Percentiles rank a stretch among this genome's conserved stretches.
These are phyloP conservation scores for Oscheius sp. DNA, from an alignment of 1,140 invertebrate species.

Conservation along the genomic window DNA sequence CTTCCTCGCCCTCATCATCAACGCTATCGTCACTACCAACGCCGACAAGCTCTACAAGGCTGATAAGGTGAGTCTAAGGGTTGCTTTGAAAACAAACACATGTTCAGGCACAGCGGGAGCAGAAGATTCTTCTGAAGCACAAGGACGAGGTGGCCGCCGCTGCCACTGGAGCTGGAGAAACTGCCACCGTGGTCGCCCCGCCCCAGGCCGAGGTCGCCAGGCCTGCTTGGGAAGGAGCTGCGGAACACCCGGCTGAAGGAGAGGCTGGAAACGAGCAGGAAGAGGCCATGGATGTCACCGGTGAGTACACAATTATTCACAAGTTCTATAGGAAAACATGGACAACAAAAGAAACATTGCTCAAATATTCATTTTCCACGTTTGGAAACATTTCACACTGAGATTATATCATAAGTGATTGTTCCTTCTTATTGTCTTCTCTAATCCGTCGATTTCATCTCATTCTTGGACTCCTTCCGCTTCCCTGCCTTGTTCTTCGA, in stretches of 20 bases:
- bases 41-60: neutral
- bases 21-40: constrained; percentile 24
- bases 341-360: too few species aligned
- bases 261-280: constrained; percentile 2
- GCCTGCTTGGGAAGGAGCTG: too few species aligned
- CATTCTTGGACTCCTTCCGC: too few species aligned
- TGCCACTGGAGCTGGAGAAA: neutral
- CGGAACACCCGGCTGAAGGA: neutral
- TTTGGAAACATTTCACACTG: too few species aligned
- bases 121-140: neutral
- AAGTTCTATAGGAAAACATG: too few species aligned
- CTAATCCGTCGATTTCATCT: too few species aligned
- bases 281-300: constrained; percentile 32
- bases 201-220: too few species aligned
- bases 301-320: too few species aligned
- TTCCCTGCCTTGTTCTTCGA: too few species aligned
- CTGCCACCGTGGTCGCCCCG: constrained; percentile 22
- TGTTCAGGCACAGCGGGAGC: constrained; percentile 20
- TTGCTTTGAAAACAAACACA: constrained; percentile 16
- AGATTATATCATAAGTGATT: too few species aligned
- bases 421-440: too few species aligned
- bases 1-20: constrained; percentile 41
- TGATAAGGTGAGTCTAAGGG: neutral
- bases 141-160: constrained; percentile 13
- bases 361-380: too few species aligned